Evolutionary conservation across 2,797 vertebrate species (phyloP).

Genomic region (Poecilia velifera): DNA sequence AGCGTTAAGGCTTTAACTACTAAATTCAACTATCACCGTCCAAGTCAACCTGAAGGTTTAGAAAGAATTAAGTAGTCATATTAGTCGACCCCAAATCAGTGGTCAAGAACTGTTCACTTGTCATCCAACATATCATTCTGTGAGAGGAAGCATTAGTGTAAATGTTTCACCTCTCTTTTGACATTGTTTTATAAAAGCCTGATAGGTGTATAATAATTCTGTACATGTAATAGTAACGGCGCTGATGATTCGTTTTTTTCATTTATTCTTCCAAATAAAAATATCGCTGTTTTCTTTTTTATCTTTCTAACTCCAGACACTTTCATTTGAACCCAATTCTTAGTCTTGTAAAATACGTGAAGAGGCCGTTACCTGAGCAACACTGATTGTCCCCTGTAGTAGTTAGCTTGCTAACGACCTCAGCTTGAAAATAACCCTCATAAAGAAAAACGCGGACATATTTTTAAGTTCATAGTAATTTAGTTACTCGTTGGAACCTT

Average conservation of each 20-base stretch:
- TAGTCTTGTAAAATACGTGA: not conserved
- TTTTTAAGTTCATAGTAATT: accelerated
- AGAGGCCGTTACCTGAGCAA: not conserved
- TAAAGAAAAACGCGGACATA: accelerated
- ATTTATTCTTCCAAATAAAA: not conserved
- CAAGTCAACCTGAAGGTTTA: not conserved
- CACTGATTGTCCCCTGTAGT: not conserved
- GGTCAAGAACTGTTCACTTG: not conserved
- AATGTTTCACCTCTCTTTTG: not conserved
- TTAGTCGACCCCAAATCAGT: not conserved
- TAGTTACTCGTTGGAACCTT: accelerated
- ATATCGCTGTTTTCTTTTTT: not conserved
- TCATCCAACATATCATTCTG: not conserved
- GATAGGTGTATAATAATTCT: not conserved
- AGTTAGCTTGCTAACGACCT: conserved; percentile 12
- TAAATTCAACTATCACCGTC: not conserved
- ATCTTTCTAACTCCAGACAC: not conserved
- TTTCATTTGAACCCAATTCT: not conserved
- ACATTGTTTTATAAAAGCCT: not conserved
- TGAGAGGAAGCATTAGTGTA: not conserved
- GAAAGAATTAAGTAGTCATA: not conserved
- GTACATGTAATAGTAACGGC: not conserved
- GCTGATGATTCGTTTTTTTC: not conserved
- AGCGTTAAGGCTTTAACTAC: not conserved
- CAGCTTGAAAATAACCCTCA: accelerated